These are phyloP conservation scores for Oscheius sp. DNA, from an alignment of 2,888 invertebrate species.

Conservation along the genomic window DNA sequence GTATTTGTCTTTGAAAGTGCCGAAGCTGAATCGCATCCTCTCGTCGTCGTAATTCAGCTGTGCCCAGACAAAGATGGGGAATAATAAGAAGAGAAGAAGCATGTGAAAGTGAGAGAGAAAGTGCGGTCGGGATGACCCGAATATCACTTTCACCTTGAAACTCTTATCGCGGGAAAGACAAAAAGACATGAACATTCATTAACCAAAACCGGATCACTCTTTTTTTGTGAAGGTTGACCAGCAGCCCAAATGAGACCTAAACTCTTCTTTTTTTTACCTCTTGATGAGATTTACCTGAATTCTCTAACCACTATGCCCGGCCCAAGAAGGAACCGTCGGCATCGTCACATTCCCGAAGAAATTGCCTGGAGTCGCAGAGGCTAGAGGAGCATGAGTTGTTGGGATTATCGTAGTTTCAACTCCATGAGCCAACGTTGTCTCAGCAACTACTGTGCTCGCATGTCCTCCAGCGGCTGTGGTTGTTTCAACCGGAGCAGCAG, in stretches of 20 bases:
- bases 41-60: conserved; percentile 25
- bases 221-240: too few species aligned
- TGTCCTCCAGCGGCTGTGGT: background rate
- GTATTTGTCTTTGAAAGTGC: conserved; percentile 39
- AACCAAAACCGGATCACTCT: background rate
- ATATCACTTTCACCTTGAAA: conserved; percentile 5
- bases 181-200: background rate
- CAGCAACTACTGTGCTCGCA: background rate
- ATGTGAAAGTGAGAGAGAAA: background rate
- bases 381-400: background rate
- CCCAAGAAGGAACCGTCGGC: too few species aligned
- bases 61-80: background rate
- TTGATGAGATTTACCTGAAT: too few species aligned
- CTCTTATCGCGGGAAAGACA: background rate
- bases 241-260: too few species aligned
- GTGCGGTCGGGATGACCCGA: conserved; percentile 15
- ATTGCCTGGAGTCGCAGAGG: too few species aligned
- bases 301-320: too few species aligned
- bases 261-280: too few species aligned
- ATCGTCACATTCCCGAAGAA: too few species aligned
- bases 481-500: background rate
- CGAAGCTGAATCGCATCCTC: conserved; percentile 37
- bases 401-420: background rate
- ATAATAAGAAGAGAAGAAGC: background rate
- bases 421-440: background rate